Conservation (phyloP, 2,113 vertebrate genomes). For the Ammodytes marinus region DNA sequence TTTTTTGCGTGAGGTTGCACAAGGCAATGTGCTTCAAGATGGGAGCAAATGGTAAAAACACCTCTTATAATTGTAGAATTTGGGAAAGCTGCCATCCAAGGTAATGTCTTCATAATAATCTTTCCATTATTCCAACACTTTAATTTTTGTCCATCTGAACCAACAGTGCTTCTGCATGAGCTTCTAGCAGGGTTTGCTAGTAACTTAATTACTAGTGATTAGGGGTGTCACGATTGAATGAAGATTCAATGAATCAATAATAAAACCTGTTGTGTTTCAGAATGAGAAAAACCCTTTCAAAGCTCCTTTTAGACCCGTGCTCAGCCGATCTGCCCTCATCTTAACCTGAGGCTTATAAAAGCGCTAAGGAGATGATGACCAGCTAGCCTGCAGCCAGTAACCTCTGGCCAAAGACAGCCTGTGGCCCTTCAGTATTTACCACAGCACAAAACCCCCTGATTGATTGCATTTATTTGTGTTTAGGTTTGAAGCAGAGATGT, state of each 20-base stretch:
- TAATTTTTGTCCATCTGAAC: too few species aligned
- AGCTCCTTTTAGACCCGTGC: not conserved
- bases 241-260: not conserved
- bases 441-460: not conserved
- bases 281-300: not conserved
- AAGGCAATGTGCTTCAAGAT: not conserved
- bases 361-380: slow-evolving; percentile 18
- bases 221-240: too few species aligned
- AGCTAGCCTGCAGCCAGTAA: not conserved
- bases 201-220: too few species aligned
- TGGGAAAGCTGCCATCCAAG: too few species aligned
- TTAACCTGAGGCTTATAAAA: slow-evolving; percentile 15
- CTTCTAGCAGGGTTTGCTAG: too few species aligned
- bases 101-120: too few species aligned
- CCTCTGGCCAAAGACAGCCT: slow-evolving; percentile 8
- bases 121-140: too few species aligned
- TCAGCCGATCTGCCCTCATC: slow-evolving; percentile 4
- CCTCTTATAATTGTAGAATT: too few species aligned
- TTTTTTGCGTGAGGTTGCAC: not conserved
- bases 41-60: not conserved
- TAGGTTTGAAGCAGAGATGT: not conserved
- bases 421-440: not conserved
- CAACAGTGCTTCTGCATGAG: too few species aligned
- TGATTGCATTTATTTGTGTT: not conserved
- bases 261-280: not conserved